Evolutionary conservation across 2,888 invertebrate species (phyloP), one percentile per base, ranked within the genome.

Genomic region (Lasioglossum figueresi): DNA sequence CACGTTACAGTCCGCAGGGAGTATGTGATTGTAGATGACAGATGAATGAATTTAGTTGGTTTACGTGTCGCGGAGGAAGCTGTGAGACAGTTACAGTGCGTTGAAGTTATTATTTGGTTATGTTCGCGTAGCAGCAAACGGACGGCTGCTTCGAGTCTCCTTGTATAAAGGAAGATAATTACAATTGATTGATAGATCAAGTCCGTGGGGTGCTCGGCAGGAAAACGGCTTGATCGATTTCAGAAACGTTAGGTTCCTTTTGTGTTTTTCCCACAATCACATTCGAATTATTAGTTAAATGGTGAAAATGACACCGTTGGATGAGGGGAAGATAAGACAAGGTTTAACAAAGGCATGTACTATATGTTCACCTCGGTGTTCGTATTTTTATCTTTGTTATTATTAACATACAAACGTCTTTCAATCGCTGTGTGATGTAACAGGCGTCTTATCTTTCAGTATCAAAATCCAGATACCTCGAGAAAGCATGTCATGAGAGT

Each of bases 401-500:
- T 5, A 68, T 75, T 4, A 27, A 72, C 16, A 23, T 19, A 31
- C 31, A 63, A 43, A 43, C 12, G 4, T 27, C 27, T 72, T 74
- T 34, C 10, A 37, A 43, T 52, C n/a, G 43, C 27, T 76, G 19
- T 37, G 3, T 52, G 45, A 27, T 80, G 75, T 74, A 77, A 84
- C 71, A 27, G 27, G 14, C 23, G 56, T 76, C 72, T 78, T 59
- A 34, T 81, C 89, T 95, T 96, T 84, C 95, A 98, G 97, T 98
- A 98, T 94, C 96, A 96, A 93, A 96, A 97, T 95, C 95, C 96
- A 78, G 97, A 96, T 76, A 95, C 95, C 78, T 97, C 97, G 1
- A 96, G 96, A 90, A 96, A 96, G 92, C 98, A 98, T 95, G 96
- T 98, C 31, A 89, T 96, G 73, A 96, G 95, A 93, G 96, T 96